Base-by-base conservation (phyloP, 2,888 invertebrate species). In the Meteorus cinctellus region DNA sequence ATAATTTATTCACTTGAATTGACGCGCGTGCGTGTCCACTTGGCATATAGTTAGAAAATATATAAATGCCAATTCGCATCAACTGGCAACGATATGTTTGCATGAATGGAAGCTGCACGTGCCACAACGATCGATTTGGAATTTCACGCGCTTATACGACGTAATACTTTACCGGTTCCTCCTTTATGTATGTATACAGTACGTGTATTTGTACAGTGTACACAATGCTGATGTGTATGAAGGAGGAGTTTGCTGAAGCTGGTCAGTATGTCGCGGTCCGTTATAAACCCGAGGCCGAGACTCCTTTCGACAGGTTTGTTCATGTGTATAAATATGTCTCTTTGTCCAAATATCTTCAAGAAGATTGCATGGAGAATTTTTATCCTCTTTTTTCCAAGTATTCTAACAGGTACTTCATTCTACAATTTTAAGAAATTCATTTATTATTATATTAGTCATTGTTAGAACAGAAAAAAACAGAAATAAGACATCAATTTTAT, bases 211-310 rank as follows among this genome's bases (percentile, higher is more conserved):
- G 41, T 41, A 41, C 41, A 41, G 41, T 41, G 41, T 48, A 24
- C 10, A 41, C 45, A 65, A 65, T 24, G 24, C 60, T 48, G 41
- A 62, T 41, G 19, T 51, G 36, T 55, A 75, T 34, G 70, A 75
- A 59, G 75, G 65, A 75, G 75, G 70, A 75, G 55, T 55, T 55
- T 55, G 68, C 72, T 71, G 72, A 74, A 66, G 48, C 62, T 74
- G 75, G 86, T 87, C 85, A 86, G 87, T 87, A 82, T 86, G 88
- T 81, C 86, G 75, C 59, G 87, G 80, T 84, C 88, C 88, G 88
- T 88, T 88, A 89, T 85, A 78, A 81, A 86, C 88, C 87, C 78
- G 82, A 82, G 87, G 88, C 87, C 79, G 81, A 82, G 87, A 88
- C 87, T 82, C 83, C 86, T 83, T 82, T 83, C 84, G 86, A 83